Percentiles rank a stretch among this genome's conserved stretches.
phyloP scores from a whole-genome alignment of 2,797 vertebrate genomes.

The Valencia hispanica region DNA sequence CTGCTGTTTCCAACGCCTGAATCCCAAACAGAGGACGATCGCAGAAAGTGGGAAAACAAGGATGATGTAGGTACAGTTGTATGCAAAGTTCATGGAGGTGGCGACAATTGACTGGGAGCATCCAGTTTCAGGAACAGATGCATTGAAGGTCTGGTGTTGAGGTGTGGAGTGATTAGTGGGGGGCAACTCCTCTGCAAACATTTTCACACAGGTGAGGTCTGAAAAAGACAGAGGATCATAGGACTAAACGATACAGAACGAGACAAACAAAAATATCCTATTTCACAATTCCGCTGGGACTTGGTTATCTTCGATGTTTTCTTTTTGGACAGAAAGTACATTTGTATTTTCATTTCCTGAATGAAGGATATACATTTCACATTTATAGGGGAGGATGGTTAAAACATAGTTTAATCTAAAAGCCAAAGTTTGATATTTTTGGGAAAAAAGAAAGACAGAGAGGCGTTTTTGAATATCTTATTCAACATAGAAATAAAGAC shows the following conservation, averaged over 20 bases:
- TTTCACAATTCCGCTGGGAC: no score
- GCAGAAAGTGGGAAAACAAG: neutral
- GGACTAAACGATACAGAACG: neutral
- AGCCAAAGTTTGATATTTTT: no score
- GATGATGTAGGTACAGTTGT: neutral
- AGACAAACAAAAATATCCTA: neutral
- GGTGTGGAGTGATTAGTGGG: neutral
- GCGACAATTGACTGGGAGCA: neutral
- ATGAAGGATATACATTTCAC: no score
- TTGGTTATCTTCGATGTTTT: no score
- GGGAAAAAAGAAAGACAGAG: no score
- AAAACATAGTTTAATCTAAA: no score
- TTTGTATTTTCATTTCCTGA: no score
- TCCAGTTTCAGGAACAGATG: neutral
- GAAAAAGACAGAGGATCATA: neutral
- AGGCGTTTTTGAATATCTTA: no score
- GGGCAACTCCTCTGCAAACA: neutral
- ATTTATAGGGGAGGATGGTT: no score
- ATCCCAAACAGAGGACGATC: slow-evolving; percentile 11
- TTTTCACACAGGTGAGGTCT: neutral
- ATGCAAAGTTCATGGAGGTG: neutral
- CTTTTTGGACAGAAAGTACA: no score
- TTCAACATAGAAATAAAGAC: no score
- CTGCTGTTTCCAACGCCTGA: slow-evolving; percentile 2
- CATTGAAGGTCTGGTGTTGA: neutral